Base-by-base conservation (phyloP, 2,113 vertebrate genomes). In the Copsychus sechellarum region DNA sequence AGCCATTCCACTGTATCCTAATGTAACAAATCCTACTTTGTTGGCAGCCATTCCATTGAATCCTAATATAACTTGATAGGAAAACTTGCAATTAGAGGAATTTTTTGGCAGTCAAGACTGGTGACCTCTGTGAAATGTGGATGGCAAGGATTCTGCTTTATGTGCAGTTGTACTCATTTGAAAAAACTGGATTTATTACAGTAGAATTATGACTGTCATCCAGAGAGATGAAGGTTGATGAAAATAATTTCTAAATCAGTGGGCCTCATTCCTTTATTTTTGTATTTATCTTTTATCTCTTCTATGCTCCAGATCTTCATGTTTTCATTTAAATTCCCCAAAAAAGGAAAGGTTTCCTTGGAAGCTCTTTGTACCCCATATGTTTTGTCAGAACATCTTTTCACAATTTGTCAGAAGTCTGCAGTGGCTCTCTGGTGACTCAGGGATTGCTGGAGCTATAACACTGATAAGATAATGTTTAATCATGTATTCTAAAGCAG, bases 401-500 rank as follows among this genome's bases (percentile, higher is more conserved):
- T 40, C 21, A 4, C 36, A 3, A 6, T 67, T 50, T 66, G n/a
- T 28, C 58, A 33, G 13, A 24, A 88, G 50, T 24, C 51, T 7
- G 1, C 34, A 3, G 25, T 70, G 53, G 42, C 36, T 93, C 65
- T 94, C 65, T 85, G 83, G 71, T 91, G 92, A 92, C 81, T 92
- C 94, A 78, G 92, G 81, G 86, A 22, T 91, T 95, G 86, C 60
- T 40, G 25, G 50, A 51, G 25, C 65, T 92, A 0, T 81, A 86
- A 61, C 77, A 53, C 88, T 23, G 81, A 43, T 48, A 83, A 95
- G 92, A 86, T 89, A 76, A 81, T 90, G 90, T 95, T 97, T 96
- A 96, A 96, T 97, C 96, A 90, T 92, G 88, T 82, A 83, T 92
- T 78, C 69, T 76, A 73, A 81, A 81, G 70, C 83, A 60, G 81